These are phyloP conservation scores for Junonia oenone DNA, from an alignment of 2,888 invertebrate genomes.

Conservation along the genomic window DNA sequence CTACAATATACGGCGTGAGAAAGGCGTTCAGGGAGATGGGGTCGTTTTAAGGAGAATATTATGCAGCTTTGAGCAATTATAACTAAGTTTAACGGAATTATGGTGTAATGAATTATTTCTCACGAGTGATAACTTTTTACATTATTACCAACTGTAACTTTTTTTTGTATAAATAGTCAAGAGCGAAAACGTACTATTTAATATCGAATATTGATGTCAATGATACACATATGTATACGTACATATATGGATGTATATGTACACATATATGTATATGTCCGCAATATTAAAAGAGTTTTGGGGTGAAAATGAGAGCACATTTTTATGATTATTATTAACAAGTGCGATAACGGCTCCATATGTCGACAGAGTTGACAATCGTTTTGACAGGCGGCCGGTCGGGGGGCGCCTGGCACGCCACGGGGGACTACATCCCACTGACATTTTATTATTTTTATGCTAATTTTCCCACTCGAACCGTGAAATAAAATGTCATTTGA, in stretches of 20 bases:
- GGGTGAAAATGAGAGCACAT: neutral
- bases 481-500: slow-evolving; percentile 42
- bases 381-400: slow-evolving; percentile 51
- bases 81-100: slow-evolving; percentile 15
- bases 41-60: slow-evolving; percentile 60
- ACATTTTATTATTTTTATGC: slow-evolving; percentile 72
- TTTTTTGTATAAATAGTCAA: too few species aligned
- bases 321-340: slow-evolving; percentile 31
- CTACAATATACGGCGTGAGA: slow-evolving; percentile 58
- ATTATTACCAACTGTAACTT: too few species aligned
- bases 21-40: slow-evolving; percentile 40
- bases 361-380: slow-evolving; percentile 50
- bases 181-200: too few species aligned
- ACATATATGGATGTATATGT: too few species aligned
- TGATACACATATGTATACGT: too few species aligned
- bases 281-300: too few species aligned
- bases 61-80: slow-evolving; percentile 39
- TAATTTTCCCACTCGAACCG: slow-evolving; percentile 51
- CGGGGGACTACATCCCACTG: slow-evolving; percentile 51
- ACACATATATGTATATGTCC: too few species aligned
- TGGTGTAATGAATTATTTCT: neutral
- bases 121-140: neutral
- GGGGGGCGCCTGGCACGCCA: slow-evolving; percentile 41
- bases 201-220: too few species aligned
- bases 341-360: slow-evolving; percentile 38